phyloP scores from a whole-genome alignment of 2,113 vertebrate species.

The Seriola rivoliana region DNA sequence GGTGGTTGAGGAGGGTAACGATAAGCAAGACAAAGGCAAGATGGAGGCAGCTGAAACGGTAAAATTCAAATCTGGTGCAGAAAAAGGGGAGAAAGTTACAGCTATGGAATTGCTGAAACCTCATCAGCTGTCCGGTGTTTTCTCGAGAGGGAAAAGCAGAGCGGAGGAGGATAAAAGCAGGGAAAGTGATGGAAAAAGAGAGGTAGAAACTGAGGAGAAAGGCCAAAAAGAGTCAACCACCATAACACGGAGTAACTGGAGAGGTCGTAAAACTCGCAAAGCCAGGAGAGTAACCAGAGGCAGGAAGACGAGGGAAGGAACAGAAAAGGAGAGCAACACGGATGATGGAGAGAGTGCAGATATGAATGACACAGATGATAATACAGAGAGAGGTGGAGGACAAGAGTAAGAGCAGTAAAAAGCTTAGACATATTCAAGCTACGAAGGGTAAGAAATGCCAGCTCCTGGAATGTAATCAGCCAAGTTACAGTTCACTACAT shows the following conservation, averaged over 20 bases:
- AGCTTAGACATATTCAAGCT: background rate
- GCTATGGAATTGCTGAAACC: background rate
- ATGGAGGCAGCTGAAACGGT: background rate
- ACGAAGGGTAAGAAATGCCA: background rate
- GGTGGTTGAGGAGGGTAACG: background rate
- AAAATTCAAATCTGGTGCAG: background rate
- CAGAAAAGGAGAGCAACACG: conserved; percentile 1
- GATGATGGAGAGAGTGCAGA: conserved; percentile 3
- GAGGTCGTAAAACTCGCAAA: conserved; percentile 61
- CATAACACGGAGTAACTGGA: conserved; percentile 55
- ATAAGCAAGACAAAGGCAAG: background rate
- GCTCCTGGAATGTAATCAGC: rapidly evolving
- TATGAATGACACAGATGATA: background rate
- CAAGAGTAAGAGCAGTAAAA: background rate
- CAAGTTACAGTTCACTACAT: background rate
- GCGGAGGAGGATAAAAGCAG: conserved; percentile 13
- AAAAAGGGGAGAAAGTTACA: background rate
- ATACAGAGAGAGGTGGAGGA: background rate
- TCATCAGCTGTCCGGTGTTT: background rate
- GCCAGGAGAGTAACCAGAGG: conserved; percentile 62
- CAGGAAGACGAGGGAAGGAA: conserved; percentile 31
- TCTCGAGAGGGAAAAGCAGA: conserved; percentile 31
- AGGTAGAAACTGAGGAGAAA: background rate
- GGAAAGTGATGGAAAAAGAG: conserved; percentile 23
- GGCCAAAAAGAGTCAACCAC: background rate